Percentiles rank a stretch among this genome's conserved stretches.
Conservation (phyloP, 2,888 invertebrate species). For the Lasioglossum pauxillum region DNA sequence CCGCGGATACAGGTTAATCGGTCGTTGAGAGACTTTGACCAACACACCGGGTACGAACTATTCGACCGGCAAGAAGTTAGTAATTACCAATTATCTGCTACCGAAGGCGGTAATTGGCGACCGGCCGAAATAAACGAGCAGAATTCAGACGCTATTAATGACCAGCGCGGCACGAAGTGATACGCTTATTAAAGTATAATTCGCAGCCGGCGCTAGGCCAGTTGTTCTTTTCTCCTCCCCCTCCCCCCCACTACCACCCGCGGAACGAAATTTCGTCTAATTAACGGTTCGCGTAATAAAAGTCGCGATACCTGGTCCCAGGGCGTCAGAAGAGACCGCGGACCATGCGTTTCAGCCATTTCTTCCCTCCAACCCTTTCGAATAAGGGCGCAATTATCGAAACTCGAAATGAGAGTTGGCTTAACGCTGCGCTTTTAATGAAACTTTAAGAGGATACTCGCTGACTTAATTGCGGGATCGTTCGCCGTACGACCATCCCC, state of each 20-base stretch:
- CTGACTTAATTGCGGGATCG: slow-evolving; percentile 47
- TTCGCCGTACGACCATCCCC: slow-evolving; percentile 1
- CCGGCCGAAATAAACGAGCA: slow-evolving; percentile 35
- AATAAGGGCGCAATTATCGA: slow-evolving; percentile 52
- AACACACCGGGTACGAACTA: slow-evolving; percentile 61
- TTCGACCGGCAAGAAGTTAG: slow-evolving; percentile 64
- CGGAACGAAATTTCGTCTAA: slow-evolving; percentile 46
- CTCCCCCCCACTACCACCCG: background rate
- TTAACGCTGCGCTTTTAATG: slow-evolving; percentile 56
- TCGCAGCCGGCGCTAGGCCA: slow-evolving; percentile 29
- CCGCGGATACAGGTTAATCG: slow-evolving; percentile 69
- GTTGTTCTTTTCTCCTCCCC: background rate
- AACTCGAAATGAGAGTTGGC: slow-evolving; percentile 51
- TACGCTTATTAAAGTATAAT: slow-evolving; percentile 62
- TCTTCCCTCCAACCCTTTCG: background rate
- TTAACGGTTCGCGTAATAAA: slow-evolving; percentile 59
- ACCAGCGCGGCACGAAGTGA: slow-evolving; percentile 34
- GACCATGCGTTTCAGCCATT: slow-evolving; percentile 36
- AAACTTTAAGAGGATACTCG: slow-evolving; percentile 49
- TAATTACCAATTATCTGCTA: slow-evolving; percentile 72
- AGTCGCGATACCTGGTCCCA: background rate
- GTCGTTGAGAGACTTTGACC: slow-evolving; percentile 70
- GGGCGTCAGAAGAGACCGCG: slow-evolving; percentile 21
- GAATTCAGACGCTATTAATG: slow-evolving; percentile 57
- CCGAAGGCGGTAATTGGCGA: slow-evolving; percentile 64